These are phyloP conservation scores for Chinchilla lanigera DNA, from an alignment of 2,113 vertebrate genomes.

Conservation along the genomic window DNA sequence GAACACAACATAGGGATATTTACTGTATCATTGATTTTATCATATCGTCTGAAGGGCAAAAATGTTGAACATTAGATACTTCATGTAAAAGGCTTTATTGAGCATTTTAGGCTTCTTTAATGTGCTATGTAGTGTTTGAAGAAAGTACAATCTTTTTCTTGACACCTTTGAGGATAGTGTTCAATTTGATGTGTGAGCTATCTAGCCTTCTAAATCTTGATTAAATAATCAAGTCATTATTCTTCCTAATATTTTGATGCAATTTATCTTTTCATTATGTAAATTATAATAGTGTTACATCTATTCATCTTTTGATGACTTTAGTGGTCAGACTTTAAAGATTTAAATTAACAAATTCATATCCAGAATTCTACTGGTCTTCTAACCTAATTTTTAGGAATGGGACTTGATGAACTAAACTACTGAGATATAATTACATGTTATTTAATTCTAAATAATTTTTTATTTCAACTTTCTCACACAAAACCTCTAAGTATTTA, in stretches of 20 bases:
- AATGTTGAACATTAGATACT: neutral
- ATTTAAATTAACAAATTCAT: neutral
- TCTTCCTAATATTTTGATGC: neutral
- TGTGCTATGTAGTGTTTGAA: neutral
- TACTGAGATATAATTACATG: neutral
- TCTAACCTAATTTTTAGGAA: neutral
- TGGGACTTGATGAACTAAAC: neutral
- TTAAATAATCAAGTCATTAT: neutral
- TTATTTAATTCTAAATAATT: neutral
- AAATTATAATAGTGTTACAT: neutral
- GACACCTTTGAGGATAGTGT: neutral
- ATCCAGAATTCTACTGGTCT: neutral
- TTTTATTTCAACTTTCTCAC: neutral
- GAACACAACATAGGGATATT: neutral
- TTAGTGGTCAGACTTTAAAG: neutral
- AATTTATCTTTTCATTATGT: neutral
- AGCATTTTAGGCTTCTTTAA: neutral
- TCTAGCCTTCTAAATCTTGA: neutral
- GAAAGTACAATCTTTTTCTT: neutral
- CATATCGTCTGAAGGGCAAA: neutral
- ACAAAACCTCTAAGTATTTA: neutral
- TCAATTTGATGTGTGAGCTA: neutral
- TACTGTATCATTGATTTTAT: neutral
- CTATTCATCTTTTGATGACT: neutral
- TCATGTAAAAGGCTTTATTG: neutral